Evolutionary conservation across 2,888 invertebrate genomes (phyloP).

Genomic region (Sarcophaga caerulescens): DNA sequence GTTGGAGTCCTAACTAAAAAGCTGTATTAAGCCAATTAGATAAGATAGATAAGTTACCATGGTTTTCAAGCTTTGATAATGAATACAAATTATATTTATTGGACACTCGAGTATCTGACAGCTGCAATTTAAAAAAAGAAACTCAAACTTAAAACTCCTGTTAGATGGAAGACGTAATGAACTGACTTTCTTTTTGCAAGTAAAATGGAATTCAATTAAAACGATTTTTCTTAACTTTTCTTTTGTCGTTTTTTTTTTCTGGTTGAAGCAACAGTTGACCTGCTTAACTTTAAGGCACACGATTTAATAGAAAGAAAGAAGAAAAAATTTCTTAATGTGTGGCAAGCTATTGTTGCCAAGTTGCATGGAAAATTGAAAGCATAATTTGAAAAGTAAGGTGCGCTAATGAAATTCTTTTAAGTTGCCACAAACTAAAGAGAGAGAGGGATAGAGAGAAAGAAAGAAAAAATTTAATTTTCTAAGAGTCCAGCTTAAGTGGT

Average conservation of each 20-base stretch:
- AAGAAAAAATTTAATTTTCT: slow-evolving; percentile 33
- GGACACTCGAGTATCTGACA: neutral
- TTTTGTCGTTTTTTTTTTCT: neutral
- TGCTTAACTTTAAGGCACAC: slow-evolving; percentile 45
- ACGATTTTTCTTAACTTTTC: slow-evolving; percentile 20
- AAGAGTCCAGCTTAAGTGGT: slow-evolving; percentile 56
- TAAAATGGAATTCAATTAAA: slow-evolving; percentile 38
- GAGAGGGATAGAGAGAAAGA: neutral
- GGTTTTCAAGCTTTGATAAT: too few relatives aligned
- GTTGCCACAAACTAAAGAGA: neutral
- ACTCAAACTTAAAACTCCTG: neutral
- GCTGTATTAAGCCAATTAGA: too few relatives aligned
- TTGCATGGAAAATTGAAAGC: neutral
- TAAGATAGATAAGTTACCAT: too few relatives aligned
- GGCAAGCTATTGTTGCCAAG: slow-evolving; percentile 18
- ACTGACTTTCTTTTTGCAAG: neutral
- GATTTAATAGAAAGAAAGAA: slow-evolving; percentile 15
- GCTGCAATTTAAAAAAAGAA: neutral
- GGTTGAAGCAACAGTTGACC: slow-evolving; percentile 52
- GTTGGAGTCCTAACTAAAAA: too few relatives aligned
- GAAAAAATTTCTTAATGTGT: slow-evolving; percentile 59
- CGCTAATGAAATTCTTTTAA: slow-evolving; percentile 45
- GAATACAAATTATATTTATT: too few relatives aligned
- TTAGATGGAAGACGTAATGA: slow-evolving; percentile 3
- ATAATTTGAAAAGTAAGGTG: neutral